Base-by-base conservation (phyloP, 2,888 invertebrate species). In the Pristionchus entomophagus region DNA sequence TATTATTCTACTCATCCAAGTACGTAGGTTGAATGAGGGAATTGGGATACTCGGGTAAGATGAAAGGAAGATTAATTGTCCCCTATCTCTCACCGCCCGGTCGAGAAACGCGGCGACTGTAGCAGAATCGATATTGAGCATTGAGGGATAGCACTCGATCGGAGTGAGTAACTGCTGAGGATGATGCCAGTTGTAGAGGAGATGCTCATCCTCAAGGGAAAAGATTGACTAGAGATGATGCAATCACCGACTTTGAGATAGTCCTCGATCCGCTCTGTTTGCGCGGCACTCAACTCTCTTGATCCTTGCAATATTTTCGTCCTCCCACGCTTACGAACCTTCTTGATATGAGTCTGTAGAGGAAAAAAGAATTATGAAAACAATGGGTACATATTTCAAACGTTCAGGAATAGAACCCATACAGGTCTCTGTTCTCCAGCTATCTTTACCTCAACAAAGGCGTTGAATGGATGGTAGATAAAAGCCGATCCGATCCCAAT, bases 121-220 rank as follows among this genome's bases (percentile, higher is more conserved):
- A 8, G 35, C 22, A 29, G 35, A 32, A 35, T 65, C 65, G 65
- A 65, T 19, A 8, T 14, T 5, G 65, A 65, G 35, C 1, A 17
- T 2, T 3, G 17, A 17, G 35, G 65, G 65, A 35, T 35, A 65
- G 65, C 65, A 65, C 19, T 35, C 65, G 22, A 65, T 65, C 1
- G 73, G 73, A 73, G 73, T 73, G 41, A 73, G 41, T 1, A 73
- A 12, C 12, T 22, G 73, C n/a, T 73, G 73, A 3, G 73, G 73
- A 45, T n/a, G 45, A 73, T 6, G 14, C 73, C 73, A 73, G 45
- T 73, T 41, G 73, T 26, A 73, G 14, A 73, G 73, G 0, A 69
- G 22, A 38, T n/a, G 22, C 0, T 69, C 69, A 22, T 38, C n/a
- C 69, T 69, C 38, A 65, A 19, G 32, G 32, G 65, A 32, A 17